Evolutionary conservation across 2,113 vertebrate genomes (phyloP).

Genomic region (Solea senegalensis): DNA sequence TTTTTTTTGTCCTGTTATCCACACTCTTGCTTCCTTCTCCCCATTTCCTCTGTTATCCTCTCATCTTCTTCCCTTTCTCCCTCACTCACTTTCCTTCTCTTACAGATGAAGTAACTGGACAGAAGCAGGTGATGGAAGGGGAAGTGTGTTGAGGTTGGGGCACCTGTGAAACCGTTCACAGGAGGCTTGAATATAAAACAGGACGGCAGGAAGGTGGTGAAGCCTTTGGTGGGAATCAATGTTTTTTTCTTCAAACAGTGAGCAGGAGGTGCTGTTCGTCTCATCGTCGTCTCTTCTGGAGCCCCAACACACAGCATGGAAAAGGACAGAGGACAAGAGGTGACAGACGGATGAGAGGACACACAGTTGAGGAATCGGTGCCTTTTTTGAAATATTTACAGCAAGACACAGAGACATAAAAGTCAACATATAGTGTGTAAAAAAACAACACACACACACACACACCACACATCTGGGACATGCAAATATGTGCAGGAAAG

Average conservation of each 20-base stretch:
- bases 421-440: constrained; percentile 9
- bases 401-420: constrained; percentile 1
- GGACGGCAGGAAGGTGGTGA: constrained; percentile 18
- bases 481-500: constrained; percentile 27
- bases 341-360: constrained; percentile 10
- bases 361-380: background rate
- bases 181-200: constrained; percentile 41
- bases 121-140: constrained; percentile 25
- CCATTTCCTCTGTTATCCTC: background rate
- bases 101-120: too few species aligned
- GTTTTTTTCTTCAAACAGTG: constrained; percentile 17
- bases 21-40: background rate
- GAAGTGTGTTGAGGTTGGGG: constrained; percentile 20
- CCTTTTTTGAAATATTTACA: constrained; percentile 34
- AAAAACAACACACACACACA: background rate
- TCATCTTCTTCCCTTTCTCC: constrained; percentile 37
- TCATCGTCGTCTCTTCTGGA: constrained; percentile 21
- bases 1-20: constrained; percentile 23
- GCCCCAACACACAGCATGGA: constrained; percentile 4
- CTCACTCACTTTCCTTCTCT: constrained; percentile 30
- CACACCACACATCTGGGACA: constrained; percentile 47
- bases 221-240: constrained; percentile 35
- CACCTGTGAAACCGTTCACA: constrained; percentile 27
- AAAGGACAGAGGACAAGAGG: background rate
- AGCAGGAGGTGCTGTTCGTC: constrained; percentile 26